Evolutionary conservation across 2,888 invertebrate genomes (phyloP), one percentile per base, ranked within the genome.

Genomic region (Philereme vetulata): DNA sequence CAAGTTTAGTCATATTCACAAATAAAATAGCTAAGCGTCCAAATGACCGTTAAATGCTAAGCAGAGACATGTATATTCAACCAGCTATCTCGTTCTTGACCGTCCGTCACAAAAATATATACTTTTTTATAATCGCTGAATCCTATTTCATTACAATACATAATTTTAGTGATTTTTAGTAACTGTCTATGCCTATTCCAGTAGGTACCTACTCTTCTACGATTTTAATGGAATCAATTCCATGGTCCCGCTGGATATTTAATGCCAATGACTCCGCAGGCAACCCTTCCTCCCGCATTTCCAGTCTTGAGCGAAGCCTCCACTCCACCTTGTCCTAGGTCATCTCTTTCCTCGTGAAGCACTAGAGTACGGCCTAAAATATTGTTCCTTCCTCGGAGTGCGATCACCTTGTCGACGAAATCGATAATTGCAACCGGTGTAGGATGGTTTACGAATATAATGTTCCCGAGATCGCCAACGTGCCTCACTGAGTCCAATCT

Each of bases 401-500:
- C 65, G 43, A 92, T 86, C n/a, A 85, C n/a, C 4, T 34, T 81
- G 74, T 95, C 95, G 1, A 77, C 78, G 51, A 95, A 92, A 62
- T 93, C 75, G 42, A 96, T 70, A 1, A 55, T 72, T 0, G 95
- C 94, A 0, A 90, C 73, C 2, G 80, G 93, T 9, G 75, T 67
- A 21, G 21, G 21, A 0, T 70, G 74, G 56, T 86, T 82, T 0
- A 91, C 88, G 5, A 95, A 94, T 42, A 82, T 75, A 46, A 96
- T 91, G 79, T 96, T 96, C 3, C 96, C 96, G 47, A 96, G 86
- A 78, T 96, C 96, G 3, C 96, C 96, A 0, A 95, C 94, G 72
- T 96, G 96, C 32, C 96, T 93, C 4, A 85, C 84, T 0, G 73
- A 64, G 66, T 94, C 94, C 1, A 85, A 77, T 21, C 94, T 94